phyloP scores from a whole-genome alignment of 2,113 vertebrate species.

The Variabilichromis moorii region DNA sequence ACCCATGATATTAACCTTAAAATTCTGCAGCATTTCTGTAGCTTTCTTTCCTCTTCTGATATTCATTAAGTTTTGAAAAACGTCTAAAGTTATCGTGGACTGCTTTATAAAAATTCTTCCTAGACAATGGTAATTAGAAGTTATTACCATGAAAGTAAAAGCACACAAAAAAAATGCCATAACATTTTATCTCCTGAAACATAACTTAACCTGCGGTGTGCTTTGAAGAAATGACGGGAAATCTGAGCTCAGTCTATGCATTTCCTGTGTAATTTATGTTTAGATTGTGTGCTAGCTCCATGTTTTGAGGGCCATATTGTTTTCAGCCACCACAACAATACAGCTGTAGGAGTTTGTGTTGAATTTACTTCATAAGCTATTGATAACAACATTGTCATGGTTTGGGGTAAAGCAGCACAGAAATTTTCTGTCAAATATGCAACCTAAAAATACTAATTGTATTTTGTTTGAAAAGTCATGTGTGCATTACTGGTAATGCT shows the following conservation, averaged over 20 bases:
- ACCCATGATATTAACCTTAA: background rate
- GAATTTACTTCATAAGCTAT: background rate
- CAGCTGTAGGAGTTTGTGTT: background rate
- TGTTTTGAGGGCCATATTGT: background rate
- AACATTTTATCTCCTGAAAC: background rate
- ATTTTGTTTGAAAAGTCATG: background rate
- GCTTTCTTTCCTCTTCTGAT: background rate
- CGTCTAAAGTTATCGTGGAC: fast-evolving
- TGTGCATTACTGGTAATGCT: background rate
- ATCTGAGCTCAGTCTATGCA: background rate
- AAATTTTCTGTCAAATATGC: background rate
- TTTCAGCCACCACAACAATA: background rate
- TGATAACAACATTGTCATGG: background rate
- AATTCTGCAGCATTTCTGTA: background rate
- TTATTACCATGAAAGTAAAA: background rate
- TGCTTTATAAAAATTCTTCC: background rate
- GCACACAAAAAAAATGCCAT: background rate
- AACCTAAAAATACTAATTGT: background rate
- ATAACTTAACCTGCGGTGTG: background rate
- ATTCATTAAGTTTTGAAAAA: background rate
- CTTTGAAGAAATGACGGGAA: background rate
- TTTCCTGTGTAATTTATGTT: background rate
- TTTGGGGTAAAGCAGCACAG: background rate
- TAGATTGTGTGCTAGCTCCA: background rate
- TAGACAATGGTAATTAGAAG: background rate